These are phyloP conservation scores for Plagodis pulveraria DNA, from an alignment of 2,888 invertebrate species.

Conservation along the genomic window DNA sequence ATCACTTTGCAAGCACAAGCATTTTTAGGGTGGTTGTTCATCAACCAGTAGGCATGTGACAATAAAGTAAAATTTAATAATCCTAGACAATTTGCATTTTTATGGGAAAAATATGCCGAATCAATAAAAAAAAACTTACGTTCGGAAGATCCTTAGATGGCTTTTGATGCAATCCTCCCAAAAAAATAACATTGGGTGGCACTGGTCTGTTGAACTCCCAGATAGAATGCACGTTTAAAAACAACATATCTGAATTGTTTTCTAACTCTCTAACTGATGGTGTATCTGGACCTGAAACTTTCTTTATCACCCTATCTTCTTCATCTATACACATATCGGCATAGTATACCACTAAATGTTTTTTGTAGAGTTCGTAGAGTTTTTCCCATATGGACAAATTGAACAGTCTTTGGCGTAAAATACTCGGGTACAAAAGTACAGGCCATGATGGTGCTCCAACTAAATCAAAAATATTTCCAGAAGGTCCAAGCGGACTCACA, in stretches of 20 bases:
- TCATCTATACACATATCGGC: background rate
- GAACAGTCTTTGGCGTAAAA: conserved; percentile 10
- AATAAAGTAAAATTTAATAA: no score
- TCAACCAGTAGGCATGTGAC: no score
- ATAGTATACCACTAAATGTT: no score
- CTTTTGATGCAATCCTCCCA: conserved; percentile 46
- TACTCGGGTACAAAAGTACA: conserved; percentile 6
- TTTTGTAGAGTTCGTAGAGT: conserved; percentile 22
- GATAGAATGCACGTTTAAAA: conserved; percentile 40
- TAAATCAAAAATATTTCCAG: background rate
- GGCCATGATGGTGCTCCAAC: conserved; percentile 3
- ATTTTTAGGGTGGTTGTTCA: background rate
- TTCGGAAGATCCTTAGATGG: conserved; percentile 31
- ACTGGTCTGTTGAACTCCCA: conserved; percentile 50
- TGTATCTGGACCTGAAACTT: conserved; percentile 19
- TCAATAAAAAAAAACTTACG: conserved; percentile 8
- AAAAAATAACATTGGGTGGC: conserved; percentile 44
- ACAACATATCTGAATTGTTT: background rate
- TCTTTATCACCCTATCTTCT: conserved; percentile 9
- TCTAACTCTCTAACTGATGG: conserved; percentile 8
- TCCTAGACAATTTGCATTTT: no score
- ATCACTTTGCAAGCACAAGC: background rate
- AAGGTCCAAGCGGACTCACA: conserved; percentile 2
- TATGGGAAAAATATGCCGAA: background rate
- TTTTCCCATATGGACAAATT: conserved; percentile 23